phyloP scores from a whole-genome alignment of 2,113 vertebrate genomes.

The Urocitellus parryii region DNA sequence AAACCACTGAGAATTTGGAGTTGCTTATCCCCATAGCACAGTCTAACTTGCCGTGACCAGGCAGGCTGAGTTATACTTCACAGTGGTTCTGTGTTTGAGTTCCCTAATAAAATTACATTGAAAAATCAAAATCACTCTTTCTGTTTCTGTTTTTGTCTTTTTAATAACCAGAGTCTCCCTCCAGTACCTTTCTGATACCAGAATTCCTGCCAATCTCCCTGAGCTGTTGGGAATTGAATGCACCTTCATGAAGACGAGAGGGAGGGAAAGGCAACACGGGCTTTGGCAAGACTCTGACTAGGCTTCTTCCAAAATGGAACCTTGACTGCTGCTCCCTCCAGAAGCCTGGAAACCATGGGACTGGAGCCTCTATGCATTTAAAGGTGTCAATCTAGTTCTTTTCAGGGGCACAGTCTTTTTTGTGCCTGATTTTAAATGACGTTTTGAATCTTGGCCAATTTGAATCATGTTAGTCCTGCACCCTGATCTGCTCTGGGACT shows the following conservation, averaged over 20 bases:
- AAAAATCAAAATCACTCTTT: not conserved
- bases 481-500: constrained; percentile 30
- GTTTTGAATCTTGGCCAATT: constrained; percentile 75
- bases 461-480: constrained; percentile 33
- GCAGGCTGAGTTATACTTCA: not conserved
- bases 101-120: not conserved
- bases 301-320: not conserved
- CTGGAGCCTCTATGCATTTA: not conserved
- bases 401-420: not conserved
- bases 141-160: not conserved
- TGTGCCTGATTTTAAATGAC: constrained; percentile 65
- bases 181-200: not conserved
- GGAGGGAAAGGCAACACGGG: not conserved
- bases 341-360: not conserved
- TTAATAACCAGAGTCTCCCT: not conserved
- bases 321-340: not conserved
- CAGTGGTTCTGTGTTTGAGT: not conserved
- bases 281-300: not conserved
- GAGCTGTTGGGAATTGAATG: not conserved
- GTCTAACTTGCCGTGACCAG: not conserved
- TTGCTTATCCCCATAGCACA: not conserved
- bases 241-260: not conserved
- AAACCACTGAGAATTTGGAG: not conserved
- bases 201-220: too few species aligned
- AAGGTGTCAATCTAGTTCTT: constrained; percentile 36